Evolutionary conservation across 2,888 invertebrate species (phyloP).

Genomic region (Lochmaea capreae): DNA sequence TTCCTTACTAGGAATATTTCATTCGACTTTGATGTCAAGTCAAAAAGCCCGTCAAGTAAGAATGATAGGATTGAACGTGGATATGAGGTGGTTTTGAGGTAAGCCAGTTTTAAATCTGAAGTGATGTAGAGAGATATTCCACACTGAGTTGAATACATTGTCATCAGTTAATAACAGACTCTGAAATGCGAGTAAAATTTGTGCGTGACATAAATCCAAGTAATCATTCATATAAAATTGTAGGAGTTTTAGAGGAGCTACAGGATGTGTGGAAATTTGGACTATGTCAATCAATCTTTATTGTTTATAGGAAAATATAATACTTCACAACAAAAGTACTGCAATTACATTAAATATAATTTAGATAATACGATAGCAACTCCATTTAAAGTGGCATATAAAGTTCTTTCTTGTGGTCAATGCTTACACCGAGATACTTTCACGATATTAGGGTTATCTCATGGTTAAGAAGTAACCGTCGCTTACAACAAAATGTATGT

Average conservation of each 20-base stretch:
- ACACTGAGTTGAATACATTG: background rate
- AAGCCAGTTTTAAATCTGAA: background rate
- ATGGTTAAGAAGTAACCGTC: too few relatives aligned
- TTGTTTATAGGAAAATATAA: too few relatives aligned
- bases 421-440: too few relatives aligned
- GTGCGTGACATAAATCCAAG: background rate
- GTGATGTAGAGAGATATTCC: background rate
- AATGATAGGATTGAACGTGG: background rate
- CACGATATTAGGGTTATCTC: too few relatives aligned
- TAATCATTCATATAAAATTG: background rate
- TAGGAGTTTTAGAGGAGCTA: background rate
- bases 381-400: too few relatives aligned
- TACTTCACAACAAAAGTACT: too few relatives aligned
- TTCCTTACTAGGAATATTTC: background rate
- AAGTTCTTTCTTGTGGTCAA: too few relatives aligned
- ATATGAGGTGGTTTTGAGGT: background rate
- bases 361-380: too few relatives aligned
- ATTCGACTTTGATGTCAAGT: constrained; percentile 1
- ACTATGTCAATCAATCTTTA: too few relatives aligned
- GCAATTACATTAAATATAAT: too few relatives aligned
- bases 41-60: constrained; percentile 4
- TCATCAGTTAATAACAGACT: background rate
- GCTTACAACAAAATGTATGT: too few relatives aligned
- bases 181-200: background rate
- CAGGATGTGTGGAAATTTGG: background rate